Evolutionary conservation across 2,113 vertebrate species (phyloP).

Genomic region (Chaetodon auriga): DNA sequence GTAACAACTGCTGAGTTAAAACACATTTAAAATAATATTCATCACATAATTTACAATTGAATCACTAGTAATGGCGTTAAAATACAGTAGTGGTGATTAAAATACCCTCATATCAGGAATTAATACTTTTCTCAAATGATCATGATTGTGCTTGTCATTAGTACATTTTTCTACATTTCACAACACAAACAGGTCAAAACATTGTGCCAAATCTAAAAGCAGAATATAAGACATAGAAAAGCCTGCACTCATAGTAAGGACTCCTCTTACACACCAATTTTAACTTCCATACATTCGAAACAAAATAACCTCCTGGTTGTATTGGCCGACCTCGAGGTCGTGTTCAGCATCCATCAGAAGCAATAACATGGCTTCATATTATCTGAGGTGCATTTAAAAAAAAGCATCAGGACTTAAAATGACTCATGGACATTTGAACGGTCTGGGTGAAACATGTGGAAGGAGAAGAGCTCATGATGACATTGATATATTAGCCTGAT

Average conservation of each 20-base stretch:
- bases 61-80: conserved; percentile 49
- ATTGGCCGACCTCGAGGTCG: not conserved
- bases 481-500: conserved; percentile 38
- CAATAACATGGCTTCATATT: conserved; percentile 66
- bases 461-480: conserved; percentile 39
- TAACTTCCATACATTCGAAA: conserved; percentile 13
- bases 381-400: conserved; percentile 42
- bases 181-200: conserved; percentile 58
- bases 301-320: conserved; percentile 1
- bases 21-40: conserved; percentile 46
- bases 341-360: conserved; percentile 27
- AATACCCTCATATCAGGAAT: conserved; percentile 32
- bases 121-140: conserved; percentile 30
- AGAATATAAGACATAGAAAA: conserved; percentile 56
- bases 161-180: conserved; percentile 46
- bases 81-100: conserved; percentile 40
- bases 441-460: conserved; percentile 32
- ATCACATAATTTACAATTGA: conserved; percentile 56
- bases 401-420: conserved; percentile 35
- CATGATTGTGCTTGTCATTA: conserved; percentile 54
- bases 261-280: conserved; percentile 24
- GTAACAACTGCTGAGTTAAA: conserved; percentile 31
- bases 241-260: conserved; percentile 13
- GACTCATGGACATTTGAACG: conserved; percentile 38
- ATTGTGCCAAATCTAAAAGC: conserved; percentile 54